These are phyloP conservation scores for Noctuana brunneofusca DNA, from an alignment of 2,888 invertebrate species.

Conservation along the genomic window DNA sequence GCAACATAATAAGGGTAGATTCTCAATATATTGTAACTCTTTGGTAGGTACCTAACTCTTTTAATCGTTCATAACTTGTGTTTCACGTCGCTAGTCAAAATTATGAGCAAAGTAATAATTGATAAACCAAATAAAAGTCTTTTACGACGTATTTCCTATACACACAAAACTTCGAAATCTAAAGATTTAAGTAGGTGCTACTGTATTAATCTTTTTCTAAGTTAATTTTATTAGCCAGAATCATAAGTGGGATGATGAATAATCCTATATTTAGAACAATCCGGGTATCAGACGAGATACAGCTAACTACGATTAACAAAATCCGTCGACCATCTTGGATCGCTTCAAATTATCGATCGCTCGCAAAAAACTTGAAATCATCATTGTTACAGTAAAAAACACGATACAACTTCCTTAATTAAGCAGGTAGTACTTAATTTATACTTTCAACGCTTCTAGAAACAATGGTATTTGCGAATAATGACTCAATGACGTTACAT, in stretches of 20 bases:
- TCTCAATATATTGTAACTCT: too few relatives aligned
- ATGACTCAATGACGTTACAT: conserved; percentile 72
- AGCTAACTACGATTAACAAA: conserved; percentile 42
- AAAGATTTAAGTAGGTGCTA: too few relatives aligned
- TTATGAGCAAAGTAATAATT: too few relatives aligned
- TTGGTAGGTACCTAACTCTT: too few relatives aligned
- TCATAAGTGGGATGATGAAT: conserved; percentile 38
- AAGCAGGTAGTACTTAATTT: not conserved
- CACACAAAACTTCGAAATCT: too few relatives aligned
- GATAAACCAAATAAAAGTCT: too few relatives aligned
- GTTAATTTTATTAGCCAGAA: conserved; percentile 11
- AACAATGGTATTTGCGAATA: conserved; percentile 45
- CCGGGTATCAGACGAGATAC: conserved; percentile 37
- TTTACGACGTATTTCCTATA: too few relatives aligned
- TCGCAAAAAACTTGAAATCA: conserved; percentile 23
- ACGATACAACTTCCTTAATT: not conserved
- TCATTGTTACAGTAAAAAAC: conserved; percentile 7
- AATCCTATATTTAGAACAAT: conserved; percentile 53
- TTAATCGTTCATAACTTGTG: too few relatives aligned
- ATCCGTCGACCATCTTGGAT: conserved; percentile 71
- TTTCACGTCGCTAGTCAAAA: too few relatives aligned
- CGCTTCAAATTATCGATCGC: conserved; percentile 59
- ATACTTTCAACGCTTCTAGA: not conserved
- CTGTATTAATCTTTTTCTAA: not conserved
- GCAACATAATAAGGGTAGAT: too few relatives aligned